Conservation (phyloP, 2,113 vertebrate genomes). For the Macrotis lagotis region DNA sequence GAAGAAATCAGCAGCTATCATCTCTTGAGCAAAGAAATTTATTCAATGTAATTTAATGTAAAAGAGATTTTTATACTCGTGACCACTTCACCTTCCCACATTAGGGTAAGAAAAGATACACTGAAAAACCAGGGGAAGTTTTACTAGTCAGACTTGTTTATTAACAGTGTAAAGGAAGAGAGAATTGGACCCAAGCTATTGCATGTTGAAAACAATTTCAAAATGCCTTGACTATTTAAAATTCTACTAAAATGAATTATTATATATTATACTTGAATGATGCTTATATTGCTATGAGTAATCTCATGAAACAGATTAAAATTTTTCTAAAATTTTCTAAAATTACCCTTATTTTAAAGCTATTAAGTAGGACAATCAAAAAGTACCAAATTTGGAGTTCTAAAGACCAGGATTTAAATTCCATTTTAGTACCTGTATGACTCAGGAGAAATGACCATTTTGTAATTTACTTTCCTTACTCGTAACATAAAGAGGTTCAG, state of each 20-base stretch:
- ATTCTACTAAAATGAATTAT: neutral
- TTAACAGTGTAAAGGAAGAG: slow-evolving; percentile 26
- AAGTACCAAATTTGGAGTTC: too few relatives aligned
- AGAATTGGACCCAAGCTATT: neutral
- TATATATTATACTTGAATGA: neutral
- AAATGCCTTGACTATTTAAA: neutral
- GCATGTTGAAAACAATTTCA: neutral
- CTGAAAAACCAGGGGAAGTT: slow-evolving; percentile 43
- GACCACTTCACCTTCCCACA: slow-evolving; percentile 46
- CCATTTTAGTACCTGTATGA: too few relatives aligned
- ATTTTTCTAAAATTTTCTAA: slow-evolving; percentile 24
- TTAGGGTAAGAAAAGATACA: slow-evolving; percentile 53
- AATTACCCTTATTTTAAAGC: neutral
- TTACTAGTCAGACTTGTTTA: slow-evolving; percentile 42
- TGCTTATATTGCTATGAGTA: slow-evolving; percentile 3
- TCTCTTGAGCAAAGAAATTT: slow-evolving; percentile 48
- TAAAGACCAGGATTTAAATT: too few relatives aligned
- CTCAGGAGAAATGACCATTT: too few relatives aligned
- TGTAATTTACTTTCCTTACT: too few relatives aligned
- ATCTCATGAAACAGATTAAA: neutral
- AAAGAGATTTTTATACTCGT: slow-evolving; percentile 58
- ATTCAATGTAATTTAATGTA: slow-evolving; percentile 69
- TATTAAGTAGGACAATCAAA: too few relatives aligned
- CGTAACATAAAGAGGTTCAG: too few relatives aligned
- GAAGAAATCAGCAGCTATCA: slow-evolving; percentile 65